Evolutionary conservation across 1,140 invertebrate species (phyloP).

Genomic region (Heterodera schachtii): DNA sequence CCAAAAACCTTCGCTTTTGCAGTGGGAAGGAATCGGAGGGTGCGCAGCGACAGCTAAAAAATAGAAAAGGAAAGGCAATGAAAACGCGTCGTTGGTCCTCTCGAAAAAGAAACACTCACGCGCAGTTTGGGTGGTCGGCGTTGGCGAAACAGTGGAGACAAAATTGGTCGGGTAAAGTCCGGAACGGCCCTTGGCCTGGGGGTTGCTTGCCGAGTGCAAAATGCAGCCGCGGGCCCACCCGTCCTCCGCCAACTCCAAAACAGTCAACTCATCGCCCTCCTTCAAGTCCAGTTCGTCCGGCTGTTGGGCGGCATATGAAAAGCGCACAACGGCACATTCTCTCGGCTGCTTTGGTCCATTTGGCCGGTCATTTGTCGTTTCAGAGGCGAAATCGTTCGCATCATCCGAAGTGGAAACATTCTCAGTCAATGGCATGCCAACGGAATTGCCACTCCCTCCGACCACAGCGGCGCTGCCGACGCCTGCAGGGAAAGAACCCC

Average conservation of each 20-base stretch:
- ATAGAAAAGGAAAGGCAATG: not conserved
- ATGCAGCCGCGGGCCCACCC: conserved; percentile 69
- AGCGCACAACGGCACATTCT: conserved; percentile 77
- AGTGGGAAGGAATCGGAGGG: conserved; percentile 11
- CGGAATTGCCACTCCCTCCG: not conserved
- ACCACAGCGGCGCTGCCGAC: not conserved
- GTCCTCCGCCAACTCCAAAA: conserved; percentile 74
- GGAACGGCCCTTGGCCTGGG: conserved; percentile 64
- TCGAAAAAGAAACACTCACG: conserved; percentile 25
- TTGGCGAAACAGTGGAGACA: conserved; percentile 59
- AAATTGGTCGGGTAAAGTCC: conserved; percentile 70
- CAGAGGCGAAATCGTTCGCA: not conserved
- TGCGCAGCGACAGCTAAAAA: conserved; percentile 18
- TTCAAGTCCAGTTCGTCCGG: conserved; percentile 87
- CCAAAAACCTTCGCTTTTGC: conserved; percentile 12
- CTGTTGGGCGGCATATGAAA: conserved; percentile 85
- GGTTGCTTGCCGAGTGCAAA: conserved; percentile 5
- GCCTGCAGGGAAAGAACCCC: no score
- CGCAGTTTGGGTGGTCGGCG: conserved; percentile 31
- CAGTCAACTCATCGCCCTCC: conserved; percentile 85
- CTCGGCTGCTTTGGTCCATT: no score
- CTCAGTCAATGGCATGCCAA: not conserved
- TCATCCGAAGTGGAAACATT: not conserved
- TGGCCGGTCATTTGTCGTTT: not conserved
- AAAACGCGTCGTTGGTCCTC: not conserved